Percentiles rank a stretch among this genome's conserved stretches.
Evolutionary conservation across 2,888 invertebrate species (phyloP).

Genomic region (Hypercompe scribonia): DNA sequence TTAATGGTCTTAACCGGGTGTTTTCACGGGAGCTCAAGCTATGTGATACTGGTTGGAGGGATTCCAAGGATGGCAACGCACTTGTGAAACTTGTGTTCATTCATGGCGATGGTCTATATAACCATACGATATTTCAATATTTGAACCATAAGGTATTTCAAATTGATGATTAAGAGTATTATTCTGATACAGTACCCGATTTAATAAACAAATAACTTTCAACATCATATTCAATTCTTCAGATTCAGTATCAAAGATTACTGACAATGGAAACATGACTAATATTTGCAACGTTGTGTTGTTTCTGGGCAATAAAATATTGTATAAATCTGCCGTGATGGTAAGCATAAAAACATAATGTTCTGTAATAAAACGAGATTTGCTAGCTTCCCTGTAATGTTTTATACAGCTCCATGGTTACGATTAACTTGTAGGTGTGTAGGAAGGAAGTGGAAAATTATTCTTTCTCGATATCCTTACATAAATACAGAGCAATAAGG

Average conservation of each 20-base stretch:
- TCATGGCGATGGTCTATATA: no score
- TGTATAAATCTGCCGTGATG: slow-evolving; percentile 37
- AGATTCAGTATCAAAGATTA: slow-evolving; percentile 3
- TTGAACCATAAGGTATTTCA: no score
- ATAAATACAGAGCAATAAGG: background rate
- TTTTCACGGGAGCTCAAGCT: no score
- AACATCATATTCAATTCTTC: slow-evolving; percentile 1
- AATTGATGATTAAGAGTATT: no score
- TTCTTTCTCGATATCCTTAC: background rate
- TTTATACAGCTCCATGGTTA: slow-evolving; percentile 16
- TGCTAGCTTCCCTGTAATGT: slow-evolving; percentile 14
- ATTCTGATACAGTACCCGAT: background rate
- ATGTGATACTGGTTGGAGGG: no score
- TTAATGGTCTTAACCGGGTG: no score
- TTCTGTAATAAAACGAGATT: slow-evolving; percentile 36
- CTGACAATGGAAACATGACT: slow-evolving; percentile 23
- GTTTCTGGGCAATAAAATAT: slow-evolving; percentile 37
- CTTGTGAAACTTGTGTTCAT: no score
- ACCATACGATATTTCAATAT: no score
- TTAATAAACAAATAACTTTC: background rate
- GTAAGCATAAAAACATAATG: slow-evolving; percentile 41
- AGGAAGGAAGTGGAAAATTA: background rate
- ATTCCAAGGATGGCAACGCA: no score
- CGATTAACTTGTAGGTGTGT: slow-evolving; percentile 9
- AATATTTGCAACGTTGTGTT: slow-evolving; percentile 36